A percentile compares a stretch with the other conserved stretches of the same genome.
phyloP scores from a whole-genome alignment of 2,888 invertebrate species.

The Glaucopsyche alexis region DNA sequence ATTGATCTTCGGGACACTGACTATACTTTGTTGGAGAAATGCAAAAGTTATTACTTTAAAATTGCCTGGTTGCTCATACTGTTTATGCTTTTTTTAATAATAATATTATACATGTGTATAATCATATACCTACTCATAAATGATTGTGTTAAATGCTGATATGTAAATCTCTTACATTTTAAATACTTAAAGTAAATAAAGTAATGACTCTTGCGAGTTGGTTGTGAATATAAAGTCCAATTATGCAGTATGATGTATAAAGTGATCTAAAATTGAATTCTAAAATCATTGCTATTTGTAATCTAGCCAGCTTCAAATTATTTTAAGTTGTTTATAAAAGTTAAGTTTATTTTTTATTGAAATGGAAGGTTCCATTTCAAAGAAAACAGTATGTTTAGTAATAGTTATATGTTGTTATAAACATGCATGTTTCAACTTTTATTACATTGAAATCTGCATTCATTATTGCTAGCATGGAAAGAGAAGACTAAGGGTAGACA shows the following conservation, averaged over 20 bases:
- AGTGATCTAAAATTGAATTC: conserved; percentile 20
- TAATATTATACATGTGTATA: background rate
- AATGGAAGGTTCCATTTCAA: too few species aligned
- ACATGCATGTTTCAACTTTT: too few species aligned
- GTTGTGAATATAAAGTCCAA: conserved; percentile 12
- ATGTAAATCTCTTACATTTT: background rate
- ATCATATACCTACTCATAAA: background rate
- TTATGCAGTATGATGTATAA: background rate
- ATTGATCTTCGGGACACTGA: conserved; percentile 9
- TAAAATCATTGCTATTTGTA: conserved; percentile 23
- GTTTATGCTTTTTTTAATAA: background rate
- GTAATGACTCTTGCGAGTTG: conserved; percentile 10
- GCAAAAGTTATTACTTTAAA: conserved; percentile 18
- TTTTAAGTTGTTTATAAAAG: background rate
- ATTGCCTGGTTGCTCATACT: background rate
- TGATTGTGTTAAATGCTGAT: background rate
- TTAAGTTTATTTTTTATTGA: too few species aligned
- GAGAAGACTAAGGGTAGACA: too few species aligned
- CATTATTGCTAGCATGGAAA: too few species aligned
- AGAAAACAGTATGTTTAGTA: too few species aligned
- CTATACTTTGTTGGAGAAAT: background rate
- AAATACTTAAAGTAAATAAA: background rate
- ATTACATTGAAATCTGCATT: too few species aligned
- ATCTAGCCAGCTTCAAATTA: background rate
- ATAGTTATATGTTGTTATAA: too few species aligned